A percentile compares a stretch with the other conserved stretches of the same genome.
Conservation (phyloP, 2,888 invertebrate genomes). For the Hoplodrina blanda region DNA sequence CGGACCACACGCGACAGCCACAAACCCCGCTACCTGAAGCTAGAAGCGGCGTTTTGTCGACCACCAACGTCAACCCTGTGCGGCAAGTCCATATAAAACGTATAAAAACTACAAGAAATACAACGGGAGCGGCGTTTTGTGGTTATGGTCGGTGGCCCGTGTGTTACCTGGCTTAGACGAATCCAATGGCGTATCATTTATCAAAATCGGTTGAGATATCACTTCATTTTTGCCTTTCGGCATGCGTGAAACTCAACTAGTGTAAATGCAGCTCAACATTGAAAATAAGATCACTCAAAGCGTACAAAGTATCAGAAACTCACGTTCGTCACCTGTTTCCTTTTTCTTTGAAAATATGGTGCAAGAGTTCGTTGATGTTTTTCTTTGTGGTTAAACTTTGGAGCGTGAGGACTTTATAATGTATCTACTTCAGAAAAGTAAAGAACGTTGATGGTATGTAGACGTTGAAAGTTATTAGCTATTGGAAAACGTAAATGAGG, state of each 20-base stretch:
- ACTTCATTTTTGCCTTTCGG: not conserved
- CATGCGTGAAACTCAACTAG: conserved; percentile 1
- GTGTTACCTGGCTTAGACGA: no score
- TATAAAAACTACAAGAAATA: no score
- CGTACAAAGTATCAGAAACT: conserved; percentile 45
- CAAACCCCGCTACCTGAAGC: no score
- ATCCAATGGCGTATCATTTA: no score
- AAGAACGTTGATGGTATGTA: not conserved
- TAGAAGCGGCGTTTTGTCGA: no score
- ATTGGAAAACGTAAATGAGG: conserved; percentile 16
- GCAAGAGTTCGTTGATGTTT: conserved; percentile 22
- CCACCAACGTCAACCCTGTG: no score
- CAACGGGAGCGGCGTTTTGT: no score
- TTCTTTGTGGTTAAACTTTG: conserved; percentile 32
- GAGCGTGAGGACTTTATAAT: conserved; percentile 19
- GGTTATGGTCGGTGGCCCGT: no score
- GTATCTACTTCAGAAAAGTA: not conserved
- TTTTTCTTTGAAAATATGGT: conserved; percentile 15
- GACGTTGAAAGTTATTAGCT: conserved; percentile 4
- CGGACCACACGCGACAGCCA: no score
- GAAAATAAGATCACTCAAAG: conserved; percentile 22
- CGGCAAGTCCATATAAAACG: no score
- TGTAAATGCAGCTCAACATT: not conserved
- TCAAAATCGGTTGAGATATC: no score
- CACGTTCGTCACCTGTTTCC: conserved; percentile 35